Conservation (phyloP, 1,140 invertebrate species). For the Drosophila lowei region DNA sequence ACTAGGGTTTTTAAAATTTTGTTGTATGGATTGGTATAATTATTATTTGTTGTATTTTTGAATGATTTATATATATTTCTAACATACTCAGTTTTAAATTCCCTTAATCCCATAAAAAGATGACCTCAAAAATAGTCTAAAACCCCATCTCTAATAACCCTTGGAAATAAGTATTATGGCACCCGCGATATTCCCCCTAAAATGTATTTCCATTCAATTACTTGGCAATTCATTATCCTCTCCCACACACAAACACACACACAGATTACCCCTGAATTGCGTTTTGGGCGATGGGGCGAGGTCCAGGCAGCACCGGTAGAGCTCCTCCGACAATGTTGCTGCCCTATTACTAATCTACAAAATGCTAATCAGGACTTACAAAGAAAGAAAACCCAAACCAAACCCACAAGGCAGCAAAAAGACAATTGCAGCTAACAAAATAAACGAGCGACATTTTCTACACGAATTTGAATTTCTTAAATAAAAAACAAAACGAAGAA, state of each 20-base stretch:
- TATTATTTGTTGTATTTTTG: too few relatives aligned
- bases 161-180: too few relatives aligned
- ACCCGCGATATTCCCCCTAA: too few relatives aligned
- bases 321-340: constrained; percentile 7
- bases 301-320: background rate
- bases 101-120: too few relatives aligned
- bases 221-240: constrained; percentile 1
- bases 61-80: too few relatives aligned
- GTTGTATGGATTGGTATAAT: too few relatives aligned
- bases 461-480: constrained; percentile 55
- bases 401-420: constrained; percentile 1
- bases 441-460: constrained; percentile 57
- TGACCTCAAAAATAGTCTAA: too few relatives aligned
- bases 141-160: too few relatives aligned
- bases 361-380: constrained; percentile 43
- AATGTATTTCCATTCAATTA: background rate
- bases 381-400: constrained; percentile 14
- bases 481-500: constrained; percentile 4
- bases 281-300: background rate
- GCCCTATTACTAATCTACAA: constrained; percentile 34
- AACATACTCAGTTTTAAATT: too few relatives aligned
- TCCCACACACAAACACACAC: background rate
- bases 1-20: too few relatives aligned
- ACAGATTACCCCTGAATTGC: background rate
- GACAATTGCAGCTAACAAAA: constrained; percentile 35